A percentile compares a stretch with the other conserved stretches of the same genome.
These are phyloP conservation scores for Poeciliopsis gracilis DNA, from an alignment of 2,797 vertebrate species.

Conservation along the genomic window DNA sequence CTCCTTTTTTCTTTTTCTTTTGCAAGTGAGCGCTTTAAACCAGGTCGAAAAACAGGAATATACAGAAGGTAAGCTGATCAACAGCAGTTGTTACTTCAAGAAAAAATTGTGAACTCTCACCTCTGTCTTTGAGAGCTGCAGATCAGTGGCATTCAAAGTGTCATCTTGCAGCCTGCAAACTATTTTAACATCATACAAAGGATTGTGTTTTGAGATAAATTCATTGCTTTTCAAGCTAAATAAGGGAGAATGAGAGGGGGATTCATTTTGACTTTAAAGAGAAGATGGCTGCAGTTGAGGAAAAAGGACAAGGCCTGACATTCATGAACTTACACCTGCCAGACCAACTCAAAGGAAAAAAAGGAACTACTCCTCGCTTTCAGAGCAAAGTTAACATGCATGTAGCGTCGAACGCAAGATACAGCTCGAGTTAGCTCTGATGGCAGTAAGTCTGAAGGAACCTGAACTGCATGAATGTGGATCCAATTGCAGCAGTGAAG, in stretches of 20 bases:
- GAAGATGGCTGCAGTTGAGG: constrained; percentile 61
- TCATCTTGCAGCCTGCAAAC: constrained; percentile 66
- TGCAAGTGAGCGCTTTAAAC: constrained; percentile 41
- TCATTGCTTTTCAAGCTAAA: constrained; percentile 71
- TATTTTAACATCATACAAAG: constrained; percentile 52
- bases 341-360: constrained; percentile 43
- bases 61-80: constrained; percentile 57
- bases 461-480: constrained; percentile 29
- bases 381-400: constrained; percentile 70
- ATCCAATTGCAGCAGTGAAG: constrained; percentile 34
- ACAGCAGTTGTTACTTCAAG: constrained; percentile 43
- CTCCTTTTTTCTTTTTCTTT: constrained; percentile 22
- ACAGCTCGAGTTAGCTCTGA: constrained; percentile 21
- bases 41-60: constrained; percentile 44
- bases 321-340: constrained; percentile 84
- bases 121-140: constrained; percentile 44
- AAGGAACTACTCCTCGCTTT: constrained; percentile 50
- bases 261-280: constrained; percentile 60
- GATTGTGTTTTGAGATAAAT: constrained; percentile 57
- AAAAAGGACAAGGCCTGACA: constrained; percentile 78
- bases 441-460: constrained; percentile 36
- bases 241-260: constrained; percentile 68
- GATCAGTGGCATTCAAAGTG: constrained; percentile 71
- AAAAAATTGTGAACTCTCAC: constrained; percentile 46
- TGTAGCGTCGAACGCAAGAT: constrained; percentile 52